These are phyloP conservation scores for Theristicus caerulescens DNA, from an alignment of 2,113 vertebrate genomes.

Conservation along the genomic window DNA sequence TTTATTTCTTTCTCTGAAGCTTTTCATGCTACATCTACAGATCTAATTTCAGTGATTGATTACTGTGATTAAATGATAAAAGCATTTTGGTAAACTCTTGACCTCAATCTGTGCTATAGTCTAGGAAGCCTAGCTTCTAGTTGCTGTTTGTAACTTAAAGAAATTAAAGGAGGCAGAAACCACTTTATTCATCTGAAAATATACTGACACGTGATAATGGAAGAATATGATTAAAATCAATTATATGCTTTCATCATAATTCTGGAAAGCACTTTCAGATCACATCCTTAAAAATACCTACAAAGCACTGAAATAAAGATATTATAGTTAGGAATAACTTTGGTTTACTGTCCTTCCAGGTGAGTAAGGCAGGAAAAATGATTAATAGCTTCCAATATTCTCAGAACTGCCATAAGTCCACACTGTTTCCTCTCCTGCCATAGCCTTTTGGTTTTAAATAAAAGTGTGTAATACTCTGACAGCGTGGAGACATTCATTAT, in stretches of 20 bases:
- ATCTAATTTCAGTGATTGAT: slow-evolving; percentile 69
- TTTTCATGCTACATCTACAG: slow-evolving; percentile 47
- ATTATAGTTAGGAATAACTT: neutral
- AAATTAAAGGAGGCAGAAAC: slow-evolving; percentile 20
- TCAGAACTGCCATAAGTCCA: neutral
- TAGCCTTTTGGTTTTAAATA: neutral
- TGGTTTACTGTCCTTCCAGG: neutral
- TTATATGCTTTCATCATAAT: neutral
- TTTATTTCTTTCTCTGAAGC: slow-evolving; percentile 57
- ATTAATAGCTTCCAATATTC: neutral
- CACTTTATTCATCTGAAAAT: neutral
- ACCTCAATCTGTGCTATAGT: neutral
- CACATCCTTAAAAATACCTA: neutral
- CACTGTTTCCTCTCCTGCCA: neutral
- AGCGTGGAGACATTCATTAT: neutral
- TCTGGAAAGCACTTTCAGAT: neutral
- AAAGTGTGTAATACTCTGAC: neutral
- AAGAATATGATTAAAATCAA: neutral
- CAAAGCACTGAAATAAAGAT: neutral
- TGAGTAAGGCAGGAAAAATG: neutral
- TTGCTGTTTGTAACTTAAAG: slow-evolving; percentile 12
- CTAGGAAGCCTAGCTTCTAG: neutral
- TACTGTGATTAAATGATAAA: slow-evolving; percentile 68
- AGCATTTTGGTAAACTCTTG: slow-evolving; percentile 38
- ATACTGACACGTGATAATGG: neutral